These are phyloP conservation scores for Ligdia adustata DNA, from an alignment of 2,888 invertebrate genomes.

Conservation along the genomic window DNA sequence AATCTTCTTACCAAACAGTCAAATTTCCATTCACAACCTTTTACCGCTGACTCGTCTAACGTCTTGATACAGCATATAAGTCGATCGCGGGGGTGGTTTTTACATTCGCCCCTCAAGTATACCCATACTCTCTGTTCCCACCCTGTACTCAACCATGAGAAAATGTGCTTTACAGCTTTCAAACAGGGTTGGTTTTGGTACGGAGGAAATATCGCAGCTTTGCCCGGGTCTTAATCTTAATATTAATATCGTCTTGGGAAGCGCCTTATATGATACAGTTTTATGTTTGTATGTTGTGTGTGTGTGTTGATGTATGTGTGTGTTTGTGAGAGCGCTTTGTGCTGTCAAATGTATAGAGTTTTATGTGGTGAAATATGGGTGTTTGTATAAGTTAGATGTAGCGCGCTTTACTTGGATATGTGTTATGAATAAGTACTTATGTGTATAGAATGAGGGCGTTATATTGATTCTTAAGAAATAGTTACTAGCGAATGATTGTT, in stretches of 20 bases:
- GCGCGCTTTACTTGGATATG: conserved; percentile 6
- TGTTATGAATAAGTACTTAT: conserved; percentile 20
- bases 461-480: conserved; percentile 4
- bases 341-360: conserved; percentile 32
- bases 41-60: conserved; percentile 40
- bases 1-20: neutral
- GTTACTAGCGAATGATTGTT: too few relatives aligned
- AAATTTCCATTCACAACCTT: conserved; percentile 39
- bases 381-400: conserved; percentile 25
- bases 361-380: conserved; percentile 32
- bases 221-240: conserved; percentile 68
- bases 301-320: conserved; percentile 46
- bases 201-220: conserved; percentile 29
- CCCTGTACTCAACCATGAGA: conserved; percentile 34
- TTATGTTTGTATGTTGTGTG: conserved; percentile 56
- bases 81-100: conserved; percentile 83
- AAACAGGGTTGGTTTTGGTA: conserved; percentile 24
- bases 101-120: conserved; percentile 79
- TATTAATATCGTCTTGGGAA: conserved; percentile 79
- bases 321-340: conserved; percentile 52
- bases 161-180: conserved; percentile 13
- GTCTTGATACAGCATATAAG: conserved; percentile 83
- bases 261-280: conserved; percentile 73
- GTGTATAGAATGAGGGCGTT: conserved; percentile 8
- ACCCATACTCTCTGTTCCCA: conserved; percentile 58